Base-by-base conservation (phyloP, 2,888 invertebrate species). In the Trachelus troglodyta region DNA sequence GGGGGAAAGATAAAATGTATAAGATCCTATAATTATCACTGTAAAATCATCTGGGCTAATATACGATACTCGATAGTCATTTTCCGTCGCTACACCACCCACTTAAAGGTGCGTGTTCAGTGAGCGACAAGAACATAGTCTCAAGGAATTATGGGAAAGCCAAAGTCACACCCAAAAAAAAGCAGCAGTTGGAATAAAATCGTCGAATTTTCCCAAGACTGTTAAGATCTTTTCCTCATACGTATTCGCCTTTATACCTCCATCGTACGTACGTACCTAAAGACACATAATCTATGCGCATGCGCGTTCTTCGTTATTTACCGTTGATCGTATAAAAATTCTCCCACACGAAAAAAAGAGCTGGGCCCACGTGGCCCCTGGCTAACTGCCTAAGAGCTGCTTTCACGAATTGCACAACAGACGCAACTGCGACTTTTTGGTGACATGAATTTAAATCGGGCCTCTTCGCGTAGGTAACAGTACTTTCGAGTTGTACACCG, bases 331-430 rank as follows among this genome's bases (percentile, higher is more conserved):
- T 34, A 37, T 74, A 74, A 74, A 37, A 74, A 74, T 74, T 35
- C 37, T 74, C 74, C 30, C 74, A 34, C 37, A 34, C 34, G 35
- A 31, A 74, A 71, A 33, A 9, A 71, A 31, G 71, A 15, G 35
- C 35, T 35, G 79, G 34, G 31, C 77, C 79, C 56, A 73, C 80
- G 77, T 81, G 83, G 83, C 81, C 81, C 79, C 75, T 81, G 83
- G 75, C 81, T 81, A 78, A 76, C 78, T 83, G 84, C 81, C 82
- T 82, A 84, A 85, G 85, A 85, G 84, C 81, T 75, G 83, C 86
- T 86, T 86, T 86, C 86, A 85, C 86, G 84, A 78, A 83, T 86
- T 86, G 84, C 85, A 82, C 84, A 86, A 86, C 76, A 73, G 80
- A 37, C 80, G 82, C 83, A 82, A 78, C 56, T 80, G 77, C 75